These are phyloP conservation scores for Plutomurus gul DNA, from an alignment of 1,140 invertebrate genomes.

Conservation along the genomic window DNA sequence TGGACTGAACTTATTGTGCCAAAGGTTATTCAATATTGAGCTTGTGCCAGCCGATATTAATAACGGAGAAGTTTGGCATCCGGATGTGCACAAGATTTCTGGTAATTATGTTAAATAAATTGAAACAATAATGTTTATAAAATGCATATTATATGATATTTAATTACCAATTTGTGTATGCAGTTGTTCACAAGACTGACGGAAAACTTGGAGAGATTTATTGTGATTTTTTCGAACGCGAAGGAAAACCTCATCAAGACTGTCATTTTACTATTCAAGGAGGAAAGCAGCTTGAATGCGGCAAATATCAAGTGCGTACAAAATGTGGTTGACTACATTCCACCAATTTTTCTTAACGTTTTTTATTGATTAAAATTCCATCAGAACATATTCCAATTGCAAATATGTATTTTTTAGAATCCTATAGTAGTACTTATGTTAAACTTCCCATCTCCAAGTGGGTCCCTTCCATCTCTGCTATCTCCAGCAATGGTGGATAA, in stretches of 20 bases:
- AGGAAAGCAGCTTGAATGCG: constrained; percentile 77
- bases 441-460: constrained; percentile 73
- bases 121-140: background rate
- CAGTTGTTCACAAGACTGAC: constrained; percentile 74
- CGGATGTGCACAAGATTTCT: constrained; percentile 85
- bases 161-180: constrained; percentile 9
- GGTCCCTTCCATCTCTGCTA: constrained; percentile 71
- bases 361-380: background rate
- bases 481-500: constrained; percentile 87
- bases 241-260: constrained; percentile 91
- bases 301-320: constrained; percentile 75
- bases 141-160: background rate
- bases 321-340: too few species aligned
- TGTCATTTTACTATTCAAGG: constrained; percentile 98
- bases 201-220: constrained; percentile 91
- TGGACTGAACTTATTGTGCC: constrained; percentile 83
- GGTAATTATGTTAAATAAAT: constrained; percentile 57
- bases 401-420: constrained; percentile 62
- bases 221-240: constrained; percentile 92
- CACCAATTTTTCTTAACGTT: constrained; percentile 2
- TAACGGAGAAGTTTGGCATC: constrained; percentile 80
- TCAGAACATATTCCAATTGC: background rate
- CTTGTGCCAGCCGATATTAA: constrained; percentile 72
- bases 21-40: constrained; percentile 77
- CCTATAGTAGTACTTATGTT: constrained; percentile 95